Percentiles rank a stretch among this genome's conserved stretches.
These are phyloP conservation scores for Neolamprologus ventralis DNA, from an alignment of 2,113 vertebrate genomes.

Conservation along the genomic window DNA sequence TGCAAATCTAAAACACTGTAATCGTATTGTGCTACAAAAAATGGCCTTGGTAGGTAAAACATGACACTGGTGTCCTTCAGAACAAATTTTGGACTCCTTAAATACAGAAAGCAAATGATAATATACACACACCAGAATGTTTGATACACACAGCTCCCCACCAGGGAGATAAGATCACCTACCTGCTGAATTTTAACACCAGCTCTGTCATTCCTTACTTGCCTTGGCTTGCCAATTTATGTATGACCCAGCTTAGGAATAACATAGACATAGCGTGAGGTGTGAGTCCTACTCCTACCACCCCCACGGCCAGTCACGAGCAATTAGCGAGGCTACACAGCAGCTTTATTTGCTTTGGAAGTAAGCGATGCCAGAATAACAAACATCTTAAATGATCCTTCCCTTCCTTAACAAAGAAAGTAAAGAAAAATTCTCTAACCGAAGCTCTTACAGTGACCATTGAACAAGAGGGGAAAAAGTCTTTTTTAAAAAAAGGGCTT, in stretches of 20 bases:
- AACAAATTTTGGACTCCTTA: neutral
- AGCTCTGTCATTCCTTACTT: neutral
- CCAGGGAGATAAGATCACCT: accelerated
- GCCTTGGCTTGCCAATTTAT: neutral
- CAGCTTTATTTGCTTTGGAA: neutral
- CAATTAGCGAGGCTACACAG: neutral
- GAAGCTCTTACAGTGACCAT: neutral
- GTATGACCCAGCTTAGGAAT: neutral
- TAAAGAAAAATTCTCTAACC: neutral
- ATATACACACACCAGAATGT: neutral
- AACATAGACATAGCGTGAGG: neutral
- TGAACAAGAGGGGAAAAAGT: accelerated
- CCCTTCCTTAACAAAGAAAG: neutral
- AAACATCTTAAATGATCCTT: neutral
- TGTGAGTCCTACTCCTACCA: neutral
- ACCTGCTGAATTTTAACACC: neutral
- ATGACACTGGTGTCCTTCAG: neutral
- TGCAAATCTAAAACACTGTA: neutral
- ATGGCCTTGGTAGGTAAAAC: neutral
- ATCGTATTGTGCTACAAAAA: neutral
- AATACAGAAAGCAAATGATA: neutral
- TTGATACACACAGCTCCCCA: neutral
- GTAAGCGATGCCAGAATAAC: neutral
- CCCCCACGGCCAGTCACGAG: neutral
- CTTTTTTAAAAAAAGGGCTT: accelerated